These are phyloP conservation scores for Temnothorax curvispinosus DNA, from an alignment of 1,140 invertebrate genomes.

Conservation along the genomic window DNA sequence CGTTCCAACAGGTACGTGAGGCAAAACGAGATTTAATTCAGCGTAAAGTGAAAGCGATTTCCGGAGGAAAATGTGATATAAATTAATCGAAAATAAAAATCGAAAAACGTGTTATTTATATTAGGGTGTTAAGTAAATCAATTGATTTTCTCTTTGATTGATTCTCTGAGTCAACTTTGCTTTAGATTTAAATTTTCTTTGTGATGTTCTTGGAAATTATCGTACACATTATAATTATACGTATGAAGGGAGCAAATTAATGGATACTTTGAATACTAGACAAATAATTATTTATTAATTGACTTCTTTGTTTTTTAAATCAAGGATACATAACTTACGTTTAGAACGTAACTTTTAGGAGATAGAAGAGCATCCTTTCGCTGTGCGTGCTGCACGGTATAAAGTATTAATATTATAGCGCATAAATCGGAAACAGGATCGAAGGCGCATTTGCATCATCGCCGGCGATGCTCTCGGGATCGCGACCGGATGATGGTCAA, in stretches of 20 bases:
- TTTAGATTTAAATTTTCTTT: background rate
- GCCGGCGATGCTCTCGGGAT: conserved; percentile 20
- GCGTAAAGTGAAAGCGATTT: background rate
- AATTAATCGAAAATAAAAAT: too few relatives aligned
- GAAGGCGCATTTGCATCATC: conserved; percentile 9
- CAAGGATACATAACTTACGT: background rate
- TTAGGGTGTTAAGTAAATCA: background rate
- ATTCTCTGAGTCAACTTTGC: background rate
- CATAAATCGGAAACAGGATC: background rate
- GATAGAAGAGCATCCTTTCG: background rate
- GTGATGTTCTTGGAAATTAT: background rate
- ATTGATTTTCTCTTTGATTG: background rate
- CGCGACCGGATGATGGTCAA: conserved; percentile 69
- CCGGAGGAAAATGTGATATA: background rate
- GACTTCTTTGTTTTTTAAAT: background rate
- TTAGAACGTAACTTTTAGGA: background rate
- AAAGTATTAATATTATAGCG: background rate
- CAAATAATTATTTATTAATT: too few relatives aligned
- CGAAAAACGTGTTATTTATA: too few relatives aligned
- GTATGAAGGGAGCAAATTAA: background rate
- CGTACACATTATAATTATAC: background rate
- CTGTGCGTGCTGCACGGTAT: too few relatives aligned
- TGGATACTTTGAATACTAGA: background rate
- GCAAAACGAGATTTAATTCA: background rate
- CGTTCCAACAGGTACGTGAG: too few relatives aligned